Conservation (phyloP, 2,888 invertebrate species). For the Tortrix viridana region DNA sequence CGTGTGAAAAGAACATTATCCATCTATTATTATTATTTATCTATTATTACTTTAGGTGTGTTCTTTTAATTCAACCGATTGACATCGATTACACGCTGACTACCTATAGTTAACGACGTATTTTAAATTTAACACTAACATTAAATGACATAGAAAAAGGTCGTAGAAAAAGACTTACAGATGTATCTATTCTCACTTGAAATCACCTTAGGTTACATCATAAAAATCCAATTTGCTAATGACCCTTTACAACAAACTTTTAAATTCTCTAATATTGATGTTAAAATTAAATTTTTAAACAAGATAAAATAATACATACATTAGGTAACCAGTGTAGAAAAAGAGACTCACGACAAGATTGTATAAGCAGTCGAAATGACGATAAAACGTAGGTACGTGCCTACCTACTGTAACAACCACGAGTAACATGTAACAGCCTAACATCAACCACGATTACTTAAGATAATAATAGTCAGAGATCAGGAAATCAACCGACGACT, state of each 20-base stretch:
- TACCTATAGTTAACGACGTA: neutral
- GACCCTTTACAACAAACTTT: constrained; percentile 26
- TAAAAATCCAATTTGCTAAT: constrained; percentile 50
- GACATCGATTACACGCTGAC: too few relatives aligned
- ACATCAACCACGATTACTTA: constrained; percentile 60
- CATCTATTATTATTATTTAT: too few relatives aligned
- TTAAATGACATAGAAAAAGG: constrained; percentile 81
- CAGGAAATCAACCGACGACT: constrained; percentile 2
- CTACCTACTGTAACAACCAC: constrained; percentile 59
- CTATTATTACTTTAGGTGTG: too few relatives aligned
- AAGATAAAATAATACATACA: too few relatives aligned
- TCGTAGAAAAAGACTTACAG: constrained; percentile 78
- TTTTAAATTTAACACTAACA: constrained; percentile 71
- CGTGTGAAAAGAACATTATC: too few relatives aligned
- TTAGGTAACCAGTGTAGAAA: constrained; percentile 47
- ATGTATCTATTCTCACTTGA: constrained; percentile 76
- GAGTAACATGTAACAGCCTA: constrained; percentile 50
- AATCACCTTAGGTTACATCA: constrained; percentile 77
- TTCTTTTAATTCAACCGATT: too few relatives aligned
- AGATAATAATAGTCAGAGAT: too few relatives aligned
- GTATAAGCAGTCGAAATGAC: constrained; percentile 63
- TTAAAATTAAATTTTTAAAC: too few relatives aligned
- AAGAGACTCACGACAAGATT: constrained; percentile 54
- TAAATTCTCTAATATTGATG: too few relatives aligned
- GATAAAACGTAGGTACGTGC: constrained; percentile 13